phyloP scores from a whole-genome alignment of 2,888 invertebrate genomes.

The Acrobasis repandana region DNA sequence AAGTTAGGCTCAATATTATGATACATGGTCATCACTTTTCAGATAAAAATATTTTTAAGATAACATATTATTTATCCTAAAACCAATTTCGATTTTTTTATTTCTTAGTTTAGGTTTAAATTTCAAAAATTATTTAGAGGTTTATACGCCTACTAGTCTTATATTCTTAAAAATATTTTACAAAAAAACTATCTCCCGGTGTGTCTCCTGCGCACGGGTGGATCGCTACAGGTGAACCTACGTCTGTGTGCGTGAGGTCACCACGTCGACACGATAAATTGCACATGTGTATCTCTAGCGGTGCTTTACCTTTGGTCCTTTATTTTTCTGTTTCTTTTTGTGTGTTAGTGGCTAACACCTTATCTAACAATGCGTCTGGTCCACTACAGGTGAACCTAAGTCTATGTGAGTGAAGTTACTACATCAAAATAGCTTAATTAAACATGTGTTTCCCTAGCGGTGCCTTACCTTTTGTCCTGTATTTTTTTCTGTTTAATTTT shows the following conservation, averaged over 20 bases:
- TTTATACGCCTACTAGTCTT: no score
- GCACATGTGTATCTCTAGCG: constrained; percentile 39
- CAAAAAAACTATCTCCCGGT: constrained; percentile 30
- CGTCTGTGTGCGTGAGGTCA: constrained; percentile 75
- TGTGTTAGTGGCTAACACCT: neutral
- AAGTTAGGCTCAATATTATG: no score
- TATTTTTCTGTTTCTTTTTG: neutral
- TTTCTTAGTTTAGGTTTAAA: no score
- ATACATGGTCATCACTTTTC: no score
- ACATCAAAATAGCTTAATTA: constrained; percentile 37
- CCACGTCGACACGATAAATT: constrained; percentile 39
- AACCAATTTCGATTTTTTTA: no score
- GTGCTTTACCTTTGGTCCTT: constrained; percentile 22
- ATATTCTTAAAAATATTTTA: neutral
- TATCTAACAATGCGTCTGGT: constrained; percentile 33
- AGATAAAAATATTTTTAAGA: no score
- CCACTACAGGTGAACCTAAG: constrained; percentile 65
- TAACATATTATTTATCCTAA: no score
- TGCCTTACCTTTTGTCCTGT: constrained; percentile 21
- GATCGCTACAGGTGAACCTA: constrained; percentile 68
- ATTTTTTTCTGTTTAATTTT: neutral
- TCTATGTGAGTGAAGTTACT: constrained; percentile 75
- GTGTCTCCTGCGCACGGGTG: constrained; percentile 65
- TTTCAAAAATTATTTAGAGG: no score
- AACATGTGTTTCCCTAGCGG: constrained; percentile 39